These are phyloP conservation scores for Camelus dromedarius DNA, from an alignment of 2,113 vertebrate species.

Conservation along the genomic window DNA sequence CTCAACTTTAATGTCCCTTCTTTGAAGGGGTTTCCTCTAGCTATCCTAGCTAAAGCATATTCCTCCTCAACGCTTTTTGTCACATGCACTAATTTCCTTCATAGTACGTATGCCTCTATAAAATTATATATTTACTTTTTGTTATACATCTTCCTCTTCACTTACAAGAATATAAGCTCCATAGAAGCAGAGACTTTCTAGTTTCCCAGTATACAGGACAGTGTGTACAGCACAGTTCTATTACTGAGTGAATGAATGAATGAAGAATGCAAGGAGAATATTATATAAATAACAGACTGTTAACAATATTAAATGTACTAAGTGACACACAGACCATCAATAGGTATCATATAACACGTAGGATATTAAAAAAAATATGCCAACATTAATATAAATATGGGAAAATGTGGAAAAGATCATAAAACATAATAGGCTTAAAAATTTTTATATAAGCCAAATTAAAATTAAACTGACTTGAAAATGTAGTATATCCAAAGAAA, in stretches of 20 bases:
- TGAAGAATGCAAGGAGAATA: not conserved
- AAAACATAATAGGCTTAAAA: not conserved
- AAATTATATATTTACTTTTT: conserved; percentile 25
- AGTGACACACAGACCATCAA: not conserved
- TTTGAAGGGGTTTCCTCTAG: conserved; percentile 8
- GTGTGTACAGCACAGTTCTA: not conserved
- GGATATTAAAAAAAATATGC: not conserved
- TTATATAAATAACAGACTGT: not conserved
- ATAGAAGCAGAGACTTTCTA: not conserved
- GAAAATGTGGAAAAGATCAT: conserved; percentile 29
- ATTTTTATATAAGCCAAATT: conserved; percentile 19
- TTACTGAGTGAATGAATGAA: not conserved
- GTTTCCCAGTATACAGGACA: not conserved
- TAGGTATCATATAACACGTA: not conserved
- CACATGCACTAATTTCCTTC: not conserved
- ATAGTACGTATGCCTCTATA: not conserved
- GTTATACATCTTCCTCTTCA: not conserved
- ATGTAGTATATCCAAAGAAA: conserved; percentile 31
- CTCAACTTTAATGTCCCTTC: not conserved
- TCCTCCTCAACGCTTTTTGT: not conserved
- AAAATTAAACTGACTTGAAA: not conserved
- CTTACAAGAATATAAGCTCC: not conserved
- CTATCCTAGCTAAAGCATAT: not conserved
- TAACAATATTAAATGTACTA: conserved; percentile 39
- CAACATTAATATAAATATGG: conserved; percentile 3